These are phyloP conservation scores for Hippasteria phrygiana DNA, from an alignment of 53 echinoderm and acorn worm genomes.

Conservation along the genomic window DNA sequence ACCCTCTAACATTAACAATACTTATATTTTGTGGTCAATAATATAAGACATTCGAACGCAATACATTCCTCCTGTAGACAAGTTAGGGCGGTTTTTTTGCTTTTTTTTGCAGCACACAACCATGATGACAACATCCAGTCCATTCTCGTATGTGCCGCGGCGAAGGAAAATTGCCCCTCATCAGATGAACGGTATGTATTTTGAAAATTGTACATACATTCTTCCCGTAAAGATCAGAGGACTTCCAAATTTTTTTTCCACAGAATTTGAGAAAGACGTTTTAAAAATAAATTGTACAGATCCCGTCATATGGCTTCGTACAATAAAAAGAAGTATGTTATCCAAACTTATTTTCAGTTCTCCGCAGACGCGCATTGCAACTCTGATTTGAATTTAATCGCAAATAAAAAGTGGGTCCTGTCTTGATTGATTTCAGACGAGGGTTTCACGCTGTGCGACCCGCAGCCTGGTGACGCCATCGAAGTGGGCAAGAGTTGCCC, in stretches of 20 bases:
- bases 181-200: conserved; percentile 44
- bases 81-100: neutral
- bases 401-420: neutral
- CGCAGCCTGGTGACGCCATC: conserved; percentile 62
- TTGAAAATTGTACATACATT: neutral
- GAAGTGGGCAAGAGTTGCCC: conserved; percentile 77
- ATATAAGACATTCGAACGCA: too few relatives aligned
- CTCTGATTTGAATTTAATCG: too few relatives aligned
- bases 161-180: conserved; percentile 66
- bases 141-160: conserved; percentile 89
- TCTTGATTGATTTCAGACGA: conserved; percentile 60
- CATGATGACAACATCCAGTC: conserved; percentile 82
- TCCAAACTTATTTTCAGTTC: too few relatives aligned
- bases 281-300: too few relatives aligned
- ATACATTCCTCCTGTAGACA: too few relatives aligned
- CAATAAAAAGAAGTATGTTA: too few relatives aligned
- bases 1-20: neutral
- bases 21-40: too few relatives aligned
- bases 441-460: conserved; percentile 63
- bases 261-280: too few relatives aligned
- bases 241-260: too few relatives aligned
- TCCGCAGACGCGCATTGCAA: too few relatives aligned
- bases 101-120: conserved; percentile 77
- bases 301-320: too few relatives aligned
- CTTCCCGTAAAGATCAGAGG: too few relatives aligned